phyloP scores from a whole-genome alignment of 2,113 vertebrate species.

The Oryctolagus cuniculus region mOryCun1.1 NC_091444.1:56894001-56894500 shows the following conservation, averaged over 20 bases:
- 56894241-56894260: conserved; percentile 15
- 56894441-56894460: background rate
- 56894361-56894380: background rate
- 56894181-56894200: background rate
- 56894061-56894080: too few species aligned
- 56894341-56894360: background rate
- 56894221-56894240: background rate
- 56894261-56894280: background rate
- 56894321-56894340: background rate
- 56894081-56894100: too few species aligned
- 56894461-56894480: background rate
- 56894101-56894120: background rate
- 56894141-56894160: background rate
- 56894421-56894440: background rate
- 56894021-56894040: too few species aligned
- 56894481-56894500: background rate
- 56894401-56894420: too few species aligned
- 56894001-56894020: too few species aligned
- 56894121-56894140: conserved; percentile 28
- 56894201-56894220: background rate
- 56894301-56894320: background rate
- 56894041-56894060: too few species aligned
- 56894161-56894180: background rate
- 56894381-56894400: background rate
- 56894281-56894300: background rate